Base-by-base conservation (phyloP, 2,888 invertebrate genomes). In the Trachelus stipa region DNA sequence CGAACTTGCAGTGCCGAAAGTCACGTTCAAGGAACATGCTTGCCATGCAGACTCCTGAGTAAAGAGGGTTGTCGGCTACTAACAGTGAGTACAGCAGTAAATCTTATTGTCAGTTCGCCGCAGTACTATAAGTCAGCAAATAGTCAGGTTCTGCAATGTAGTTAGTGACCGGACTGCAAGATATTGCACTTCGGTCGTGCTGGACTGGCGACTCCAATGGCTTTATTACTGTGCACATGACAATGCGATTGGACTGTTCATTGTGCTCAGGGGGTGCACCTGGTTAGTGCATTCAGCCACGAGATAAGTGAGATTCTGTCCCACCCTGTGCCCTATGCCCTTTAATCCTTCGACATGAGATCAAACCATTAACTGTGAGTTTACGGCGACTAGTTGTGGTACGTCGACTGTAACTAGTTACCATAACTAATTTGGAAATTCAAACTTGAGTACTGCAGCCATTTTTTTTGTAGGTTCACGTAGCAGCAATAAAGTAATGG, bases 101-200 rank as follows among this genome's bases (percentile, higher is more conserved):
- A 40, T 40, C 40, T 40, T 40, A 40, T 40, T 15, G 40, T 40
- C 40, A 40, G 40, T 40, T 30, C 30, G 31, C 56, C 35, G n/a
- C 37, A 77, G 75, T 77, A 78, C 75, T 76, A 73, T 74, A 73
- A 78, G 78, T 78, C 75, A 33, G 78, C 74, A 73, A 78, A 76
- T 74, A 78, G 78, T 78, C 78, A 73, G 78, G 71, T 75, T 34
- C 6, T 31, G 35, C 31, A 71, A 71, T 33, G 71, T 31, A 71
- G 71, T 71, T 71, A 71, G 71, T 11, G 30, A 12, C 31, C 30
- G 4, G 33, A 34, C 71, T 30, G 71, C 71, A 23, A 71, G 71
- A 71, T 71, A 71, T 71, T 71, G 71, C 71, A 71, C 30, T 33
- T n/a, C n/a, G 71, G 33, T 71, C 15, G n/a, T 30, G n/a, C 15